Conservation (phyloP, 2,888 invertebrate species). For the Gortyna flavago region DNA sequence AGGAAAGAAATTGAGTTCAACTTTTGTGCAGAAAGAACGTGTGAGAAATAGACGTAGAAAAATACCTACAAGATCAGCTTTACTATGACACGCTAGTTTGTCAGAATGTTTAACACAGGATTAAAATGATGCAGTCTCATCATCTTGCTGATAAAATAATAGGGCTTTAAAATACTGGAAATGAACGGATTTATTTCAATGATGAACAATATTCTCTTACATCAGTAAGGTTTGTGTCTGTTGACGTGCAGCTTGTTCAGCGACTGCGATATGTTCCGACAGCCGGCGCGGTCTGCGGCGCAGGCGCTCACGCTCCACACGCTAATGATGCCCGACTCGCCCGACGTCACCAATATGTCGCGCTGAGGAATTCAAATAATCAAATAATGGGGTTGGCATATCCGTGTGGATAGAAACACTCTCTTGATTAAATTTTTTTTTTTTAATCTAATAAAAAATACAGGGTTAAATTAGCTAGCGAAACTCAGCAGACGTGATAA, state of each 20-base stretch:
- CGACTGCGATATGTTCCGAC: conserved; percentile 62
- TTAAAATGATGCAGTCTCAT: background rate
- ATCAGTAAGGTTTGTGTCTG: conserved; percentile 81
- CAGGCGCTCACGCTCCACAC: conserved; percentile 89
- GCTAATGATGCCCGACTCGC: conserved; percentile 92
- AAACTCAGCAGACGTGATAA: background rate
- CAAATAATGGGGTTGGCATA: background rate
- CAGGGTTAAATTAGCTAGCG: background rate
- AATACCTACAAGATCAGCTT: background rate
- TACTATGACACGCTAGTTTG: background rate
- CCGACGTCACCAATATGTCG: conserved; percentile 92
- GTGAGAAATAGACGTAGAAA: background rate
- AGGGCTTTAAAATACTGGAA: background rate
- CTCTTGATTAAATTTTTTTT: no score
- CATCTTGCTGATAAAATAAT: background rate
- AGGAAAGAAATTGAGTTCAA: no score
- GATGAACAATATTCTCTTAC: background rate
- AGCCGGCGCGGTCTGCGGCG: conserved; percentile 23
- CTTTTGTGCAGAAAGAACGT: background rate
- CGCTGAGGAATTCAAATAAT: conserved; percentile 81
- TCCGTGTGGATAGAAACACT: no score
- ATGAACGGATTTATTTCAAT: conserved; percentile 26
- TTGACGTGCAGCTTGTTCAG: conserved; percentile 72
- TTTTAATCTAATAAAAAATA: background rate
- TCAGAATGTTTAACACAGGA: background rate